Conservation (phyloP, 2,888 invertebrate genomes). For the Cephus nigrinus region DNA sequence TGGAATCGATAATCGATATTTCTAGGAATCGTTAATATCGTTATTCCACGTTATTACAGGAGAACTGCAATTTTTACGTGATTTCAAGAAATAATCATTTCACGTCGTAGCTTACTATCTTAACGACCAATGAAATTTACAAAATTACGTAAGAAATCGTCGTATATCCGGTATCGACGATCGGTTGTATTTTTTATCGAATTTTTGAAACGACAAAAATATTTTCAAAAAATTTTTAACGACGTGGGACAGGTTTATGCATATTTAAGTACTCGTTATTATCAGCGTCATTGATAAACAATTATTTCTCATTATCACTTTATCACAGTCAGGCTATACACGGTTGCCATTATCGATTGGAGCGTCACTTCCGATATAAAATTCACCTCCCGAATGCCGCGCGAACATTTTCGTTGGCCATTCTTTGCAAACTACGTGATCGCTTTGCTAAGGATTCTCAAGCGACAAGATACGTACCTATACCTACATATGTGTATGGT, state of each 20-base stretch:
- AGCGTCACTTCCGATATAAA: background rate
- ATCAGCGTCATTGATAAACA: background rate
- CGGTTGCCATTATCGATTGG: background rate
- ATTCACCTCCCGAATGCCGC: background rate
- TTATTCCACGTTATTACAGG: background rate
- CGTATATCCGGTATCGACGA: background rate
- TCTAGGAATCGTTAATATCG: background rate
- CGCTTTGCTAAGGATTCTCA: background rate
- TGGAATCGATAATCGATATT: background rate
- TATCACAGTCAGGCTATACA: background rate
- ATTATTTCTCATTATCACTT: background rate
- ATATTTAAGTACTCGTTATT: background rate
- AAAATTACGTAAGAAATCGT: too few species aligned
- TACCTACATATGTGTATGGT: background rate
- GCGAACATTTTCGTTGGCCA: background rate
- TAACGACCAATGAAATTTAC: background rate
- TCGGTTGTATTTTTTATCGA: background rate
- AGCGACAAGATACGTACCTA: background rate
- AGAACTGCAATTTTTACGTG: background rate
- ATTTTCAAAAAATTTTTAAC: background rate
- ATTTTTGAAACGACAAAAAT: background rate
- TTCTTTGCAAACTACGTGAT: background rate
- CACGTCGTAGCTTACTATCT: background rate
- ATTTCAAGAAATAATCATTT: background rate
- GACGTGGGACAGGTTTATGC: too few species aligned